A percentile compares a stretch with the other conserved stretches of the same genome.
phyloP scores from a whole-genome alignment of 30 jellyfish, hydroid and myxozoan genomes.

The Aurelia aurita complex sp. Pacific region DNA sequence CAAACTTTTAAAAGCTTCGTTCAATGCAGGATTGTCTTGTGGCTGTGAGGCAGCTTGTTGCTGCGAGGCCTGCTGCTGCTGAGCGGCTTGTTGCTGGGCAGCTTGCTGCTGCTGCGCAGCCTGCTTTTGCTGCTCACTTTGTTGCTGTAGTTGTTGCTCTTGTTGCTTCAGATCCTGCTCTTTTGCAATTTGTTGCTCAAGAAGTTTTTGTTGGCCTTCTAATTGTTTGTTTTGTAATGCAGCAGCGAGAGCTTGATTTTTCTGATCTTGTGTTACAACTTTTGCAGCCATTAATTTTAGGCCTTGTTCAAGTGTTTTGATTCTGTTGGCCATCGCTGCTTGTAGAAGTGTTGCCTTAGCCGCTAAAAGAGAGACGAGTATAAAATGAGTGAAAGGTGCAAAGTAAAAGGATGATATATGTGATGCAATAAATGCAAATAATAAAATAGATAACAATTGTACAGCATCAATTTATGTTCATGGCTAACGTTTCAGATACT shows the following conservation, averaged over 20 bases:
- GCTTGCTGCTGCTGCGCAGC: slow-evolving; percentile 28
- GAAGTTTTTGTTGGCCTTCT: slow-evolving; percentile 32
- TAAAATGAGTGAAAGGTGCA: background rate
- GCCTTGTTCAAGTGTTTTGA: slow-evolving; percentile 47
- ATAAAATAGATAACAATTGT: no score
- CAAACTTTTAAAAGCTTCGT: slow-evolving; percentile 54
- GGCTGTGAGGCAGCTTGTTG: slow-evolving; percentile 25
- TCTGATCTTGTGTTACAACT: slow-evolving; percentile 36
- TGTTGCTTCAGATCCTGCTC: slow-evolving; percentile 8
- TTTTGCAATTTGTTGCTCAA: slow-evolving; percentile 3
- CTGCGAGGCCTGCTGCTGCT: slow-evolving; percentile 23
- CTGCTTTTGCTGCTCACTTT: slow-evolving; percentile 5
- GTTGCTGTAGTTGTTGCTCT: slow-evolving; percentile 12
- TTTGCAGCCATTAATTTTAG: slow-evolving; percentile 54
- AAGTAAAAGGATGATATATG: no score
- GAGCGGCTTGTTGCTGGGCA: slow-evolving; percentile 12
- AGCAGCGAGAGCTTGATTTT: slow-evolving; percentile 37
- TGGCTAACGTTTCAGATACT: no score
- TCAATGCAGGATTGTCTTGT: slow-evolving; percentile 28
- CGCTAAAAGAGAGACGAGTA: slow-evolving; percentile 1
- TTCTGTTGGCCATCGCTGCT: slow-evolving; percentile 34
- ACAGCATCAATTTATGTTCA: no score
- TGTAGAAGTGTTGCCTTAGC: slow-evolving; percentile 8
- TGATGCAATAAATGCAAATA: no score
- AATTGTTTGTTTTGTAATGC: slow-evolving; percentile 61